Percentiles rank a stretch among this genome's conserved stretches.
Conservation (phyloP, 2,113 vertebrate genomes). For the Python bivittatus region DNA sequence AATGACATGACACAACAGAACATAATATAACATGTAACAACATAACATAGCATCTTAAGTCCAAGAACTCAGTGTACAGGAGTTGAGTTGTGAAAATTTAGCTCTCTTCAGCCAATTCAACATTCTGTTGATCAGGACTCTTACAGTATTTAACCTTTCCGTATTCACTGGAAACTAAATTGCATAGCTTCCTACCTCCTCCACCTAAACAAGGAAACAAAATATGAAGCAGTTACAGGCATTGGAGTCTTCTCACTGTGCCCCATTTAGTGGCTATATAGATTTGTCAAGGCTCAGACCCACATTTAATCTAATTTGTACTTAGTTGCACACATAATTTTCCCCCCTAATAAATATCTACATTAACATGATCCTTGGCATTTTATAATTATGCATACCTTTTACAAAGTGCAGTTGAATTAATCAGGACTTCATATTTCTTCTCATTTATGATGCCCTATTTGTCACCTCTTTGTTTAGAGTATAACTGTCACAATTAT, state of each 20-base stretch:
- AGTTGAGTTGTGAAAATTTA: neutral
- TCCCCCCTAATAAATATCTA: slow-evolving; percentile 59
- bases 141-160: neutral
- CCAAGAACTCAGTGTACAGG: neutral
- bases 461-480: slow-evolving; percentile 46
- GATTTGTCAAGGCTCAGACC: slow-evolving; percentile 29
- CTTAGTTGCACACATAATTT: slow-evolving; percentile 49
- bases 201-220: neutral
- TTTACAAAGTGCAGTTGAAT: slow-evolving; percentile 56
- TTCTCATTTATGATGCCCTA: slow-evolving; percentile 33
- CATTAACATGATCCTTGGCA: slow-evolving; percentile 48
- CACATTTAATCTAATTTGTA: slow-evolving; percentile 56
- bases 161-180: neutral
- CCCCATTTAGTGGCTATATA: neutral
- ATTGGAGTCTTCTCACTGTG: neutral
- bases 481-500: slow-evolving; percentile 45
- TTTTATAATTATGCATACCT: slow-evolving; percentile 61
- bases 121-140: neutral
- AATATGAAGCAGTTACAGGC: neutral
- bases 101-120: neutral
- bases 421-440: slow-evolving; percentile 57
- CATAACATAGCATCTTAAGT: neutral
- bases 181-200: neutral
- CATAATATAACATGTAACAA: neutral
- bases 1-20: slow-evolving; percentile 9